phyloP scores from a whole-genome alignment of 1,140 invertebrate genomes.

The Megathymus violae region DNA sequence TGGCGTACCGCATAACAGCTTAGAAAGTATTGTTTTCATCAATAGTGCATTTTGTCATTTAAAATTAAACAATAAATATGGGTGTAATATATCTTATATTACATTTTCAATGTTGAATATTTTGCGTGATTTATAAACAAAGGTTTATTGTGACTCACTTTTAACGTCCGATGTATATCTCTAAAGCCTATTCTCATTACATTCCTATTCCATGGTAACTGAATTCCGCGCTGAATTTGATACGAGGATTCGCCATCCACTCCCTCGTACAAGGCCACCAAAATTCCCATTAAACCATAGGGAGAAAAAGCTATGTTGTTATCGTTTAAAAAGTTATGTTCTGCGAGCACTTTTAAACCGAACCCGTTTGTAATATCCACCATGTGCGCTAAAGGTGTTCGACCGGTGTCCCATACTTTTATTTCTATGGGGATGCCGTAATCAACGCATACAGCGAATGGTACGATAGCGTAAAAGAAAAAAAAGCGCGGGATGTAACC shows the following conservation, averaged over 20 bases:
- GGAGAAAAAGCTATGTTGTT: conserved; percentile 94
- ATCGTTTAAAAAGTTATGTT: conserved; percentile 86
- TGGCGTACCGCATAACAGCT: no score
- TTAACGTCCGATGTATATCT: conserved; percentile 90
- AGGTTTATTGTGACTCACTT: conserved; percentile 83
- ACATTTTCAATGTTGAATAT: not conserved
- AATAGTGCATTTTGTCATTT: not conserved
- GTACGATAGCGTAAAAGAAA: conserved; percentile 26
- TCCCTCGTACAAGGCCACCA: conserved; percentile 91
- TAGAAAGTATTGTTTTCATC: not conserved
- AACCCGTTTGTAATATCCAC: conserved; percentile 91
- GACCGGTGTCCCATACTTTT: conserved; percentile 69
- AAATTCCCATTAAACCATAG: conserved; percentile 89
- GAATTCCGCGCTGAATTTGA: conserved; percentile 87
- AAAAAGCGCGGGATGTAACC: conserved; percentile 10
- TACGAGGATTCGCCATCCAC: conserved; percentile 87
- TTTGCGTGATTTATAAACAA: conserved; percentile 4
- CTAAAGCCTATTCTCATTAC: conserved; percentile 89
- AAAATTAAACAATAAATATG: not conserved
- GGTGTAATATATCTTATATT: not conserved
- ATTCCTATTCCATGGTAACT: conserved; percentile 88
- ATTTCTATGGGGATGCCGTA: conserved; percentile 73
- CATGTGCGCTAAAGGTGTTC: conserved; percentile 88
- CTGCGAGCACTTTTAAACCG: conserved; percentile 88
- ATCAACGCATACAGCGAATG: conserved; percentile 33